Conservation (phyloP, 1,140 invertebrate genomes). For the Oncopeltus fasciatus region DNA sequence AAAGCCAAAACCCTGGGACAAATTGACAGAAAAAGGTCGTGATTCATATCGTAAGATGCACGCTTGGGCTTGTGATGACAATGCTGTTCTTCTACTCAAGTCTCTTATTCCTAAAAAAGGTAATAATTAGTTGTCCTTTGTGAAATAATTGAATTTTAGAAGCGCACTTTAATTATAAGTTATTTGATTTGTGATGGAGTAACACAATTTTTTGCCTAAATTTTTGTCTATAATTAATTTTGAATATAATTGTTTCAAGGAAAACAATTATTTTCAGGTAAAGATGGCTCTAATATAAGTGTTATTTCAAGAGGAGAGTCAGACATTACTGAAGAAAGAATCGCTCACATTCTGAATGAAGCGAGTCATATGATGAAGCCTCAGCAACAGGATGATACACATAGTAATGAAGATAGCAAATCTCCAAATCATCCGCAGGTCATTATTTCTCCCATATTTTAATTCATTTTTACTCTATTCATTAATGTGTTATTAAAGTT, state of each 20-base stretch:
- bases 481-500: too few species aligned
- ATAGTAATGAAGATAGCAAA: slow-evolving; percentile 64
- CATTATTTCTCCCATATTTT: too few species aligned
- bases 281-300: slow-evolving; percentile 58
- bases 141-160: too few species aligned
- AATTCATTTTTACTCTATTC: background rate
- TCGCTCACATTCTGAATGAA: slow-evolving; percentile 85
- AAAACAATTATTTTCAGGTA: too few species aligned
- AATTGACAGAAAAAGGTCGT: slow-evolving; percentile 95
- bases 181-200: background rate
- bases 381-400: slow-evolving; percentile 41
- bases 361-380: slow-evolving; percentile 53
- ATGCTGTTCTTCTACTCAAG: slow-evolving; percentile 90
- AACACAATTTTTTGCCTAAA: background rate
- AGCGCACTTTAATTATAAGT: background rate
- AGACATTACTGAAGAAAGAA: slow-evolving; percentile 79
- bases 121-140: too few species aligned
- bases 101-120: slow-evolving; percentile 97
- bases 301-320: slow-evolving; percentile 50
- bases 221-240: too few species aligned
- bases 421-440: slow-evolving; percentile 42
- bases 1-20: slow-evolving; percentile 99
- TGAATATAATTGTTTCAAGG: too few species aligned
- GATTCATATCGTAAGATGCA: slow-evolving; percentile 99
- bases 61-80: slow-evolving; percentile 94